Base-by-base conservation (phyloP, 2,797 vertebrate genomes). In the Petrocephalus sullivani region DNA sequence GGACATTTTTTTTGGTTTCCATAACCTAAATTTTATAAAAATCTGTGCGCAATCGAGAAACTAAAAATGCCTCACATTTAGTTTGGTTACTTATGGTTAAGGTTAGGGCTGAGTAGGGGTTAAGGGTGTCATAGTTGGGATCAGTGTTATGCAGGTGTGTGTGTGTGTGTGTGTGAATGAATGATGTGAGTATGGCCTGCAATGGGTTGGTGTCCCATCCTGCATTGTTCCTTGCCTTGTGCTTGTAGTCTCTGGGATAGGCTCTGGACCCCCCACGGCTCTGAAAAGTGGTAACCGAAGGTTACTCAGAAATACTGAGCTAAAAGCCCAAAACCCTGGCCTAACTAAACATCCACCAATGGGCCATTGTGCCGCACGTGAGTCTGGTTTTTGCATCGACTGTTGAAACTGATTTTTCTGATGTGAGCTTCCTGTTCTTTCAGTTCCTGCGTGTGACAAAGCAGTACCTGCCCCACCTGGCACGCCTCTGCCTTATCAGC, bases 391-490 rank as follows among this genome's bases (percentile, higher is more conserved):
- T 64, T 64, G 60, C 60, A 23, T 23, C 23, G 37, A 41, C 37
- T 41, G 37, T 3, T 41, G 37, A 41, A 41, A 41, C 37, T 0
- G 0, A 12, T 64, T 14, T 14, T 4, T 33, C 28, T 14, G 64
- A 67, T 67, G 33, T 33, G 64, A 67, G 54, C 9, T 56, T 53
- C 19, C 88, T 21, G 81, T n/a, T 87, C 21, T 8, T 19, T 1
- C 92, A 99, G 98, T 99, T 99, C 93, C 94, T 99, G 91, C 95
- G 98, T 46, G 95, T 99, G 93, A 99, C 98, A 0, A 99, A 99
- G 93, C 98, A 98, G 94, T 99, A 98, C 94, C 96, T 99, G 58
- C 98, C 98, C 0, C 98, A 99, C 23, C 92, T 99, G 95, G 98
- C 98, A 0, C 97, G 96, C 1, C 96, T 99, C 33, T 99, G 98